Conservation (phyloP, 1,140 invertebrate genomes). For the Physella acuta region DNA sequence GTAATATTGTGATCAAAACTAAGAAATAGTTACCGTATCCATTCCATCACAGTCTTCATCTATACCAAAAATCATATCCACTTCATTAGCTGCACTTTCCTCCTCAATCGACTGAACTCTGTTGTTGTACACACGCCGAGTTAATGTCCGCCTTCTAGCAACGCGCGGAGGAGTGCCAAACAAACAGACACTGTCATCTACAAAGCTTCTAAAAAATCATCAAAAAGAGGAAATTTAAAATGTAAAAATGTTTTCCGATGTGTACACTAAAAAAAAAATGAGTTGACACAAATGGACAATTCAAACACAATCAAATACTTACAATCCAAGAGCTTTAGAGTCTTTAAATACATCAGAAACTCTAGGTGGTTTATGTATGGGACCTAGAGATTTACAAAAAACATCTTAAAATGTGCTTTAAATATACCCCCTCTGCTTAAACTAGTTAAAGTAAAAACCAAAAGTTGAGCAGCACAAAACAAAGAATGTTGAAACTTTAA, state of each 20-base stretch:
- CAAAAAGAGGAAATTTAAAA: no score
- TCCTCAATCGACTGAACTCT: constrained; percentile 5
- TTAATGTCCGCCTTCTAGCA: constrained; percentile 5
- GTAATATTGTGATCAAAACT: not conserved
- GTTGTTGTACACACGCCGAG: constrained; percentile 3
- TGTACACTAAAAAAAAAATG: no score
- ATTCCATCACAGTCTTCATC: constrained; percentile 2
- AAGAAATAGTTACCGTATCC: constrained; percentile 4
- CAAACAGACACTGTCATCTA: constrained; percentile 16
- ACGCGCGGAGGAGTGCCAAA: constrained; percentile 21
- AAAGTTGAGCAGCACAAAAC: no score
- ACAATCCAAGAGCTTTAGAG: not conserved
- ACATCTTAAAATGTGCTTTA: no score
- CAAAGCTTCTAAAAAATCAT: not conserved
- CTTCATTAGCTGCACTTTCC: constrained; percentile 5
- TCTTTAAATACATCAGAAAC: constrained; percentile 8
- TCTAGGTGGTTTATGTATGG: not conserved
- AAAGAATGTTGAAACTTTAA: no score
- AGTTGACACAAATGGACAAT: no score
- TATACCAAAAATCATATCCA: constrained; percentile 7
- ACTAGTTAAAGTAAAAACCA: no score
- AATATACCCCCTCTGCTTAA: no score
- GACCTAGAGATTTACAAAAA: no score
- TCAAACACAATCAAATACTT: no score
- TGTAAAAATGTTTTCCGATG: no score